Evolutionary conservation across 2,888 invertebrate species (phyloP).

Genomic region (Drosophila helvetica): DNA sequence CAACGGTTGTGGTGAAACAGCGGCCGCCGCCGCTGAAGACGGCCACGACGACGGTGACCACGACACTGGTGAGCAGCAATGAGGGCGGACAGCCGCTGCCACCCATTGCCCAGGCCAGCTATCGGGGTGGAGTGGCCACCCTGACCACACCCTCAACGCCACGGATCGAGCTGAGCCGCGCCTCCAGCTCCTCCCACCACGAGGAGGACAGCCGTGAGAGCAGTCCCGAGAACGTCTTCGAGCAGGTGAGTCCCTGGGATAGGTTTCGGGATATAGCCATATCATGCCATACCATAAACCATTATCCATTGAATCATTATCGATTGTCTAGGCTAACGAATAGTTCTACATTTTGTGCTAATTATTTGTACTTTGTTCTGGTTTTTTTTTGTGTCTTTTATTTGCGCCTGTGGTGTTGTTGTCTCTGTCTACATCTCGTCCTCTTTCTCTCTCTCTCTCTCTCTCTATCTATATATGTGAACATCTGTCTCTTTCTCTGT

Average conservation of each 20-base stretch:
- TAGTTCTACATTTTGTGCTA: conserved; percentile 48
- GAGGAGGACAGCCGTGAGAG: conserved; percentile 90
- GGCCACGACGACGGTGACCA: conserved; percentile 66
- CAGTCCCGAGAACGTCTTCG: conserved; percentile 93
- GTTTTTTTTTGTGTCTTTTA: conserved; percentile 34
- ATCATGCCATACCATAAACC: too few species aligned
- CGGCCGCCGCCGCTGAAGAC: conserved; percentile 83
- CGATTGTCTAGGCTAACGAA: conserved; percentile 29
- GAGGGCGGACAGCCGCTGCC: conserved; percentile 67
- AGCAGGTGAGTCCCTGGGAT: conserved; percentile 85
- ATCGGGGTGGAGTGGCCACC: conserved; percentile 48
- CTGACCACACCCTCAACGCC: conserved; percentile 89
- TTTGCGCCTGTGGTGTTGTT: conserved; percentile 34
- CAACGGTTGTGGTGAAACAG: conserved; percentile 67
- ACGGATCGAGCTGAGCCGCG: conserved; percentile 94
- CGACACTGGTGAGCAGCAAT: conserved; percentile 72
- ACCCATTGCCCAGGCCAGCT: not conserved
- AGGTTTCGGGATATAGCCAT: too few species aligned
- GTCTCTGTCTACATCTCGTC: conserved; percentile 17
- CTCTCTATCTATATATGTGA: conserved; percentile 28
- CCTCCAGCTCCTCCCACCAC: conserved; percentile 94
- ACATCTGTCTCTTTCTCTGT: conserved; percentile 46
- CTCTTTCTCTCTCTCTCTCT: conserved; percentile 29
- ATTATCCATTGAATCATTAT: not conserved
- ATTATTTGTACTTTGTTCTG: conserved; percentile 63